Base-by-base conservation (phyloP, 2,888 invertebrate genomes). In the Temnothorax ravouxi region DNA sequence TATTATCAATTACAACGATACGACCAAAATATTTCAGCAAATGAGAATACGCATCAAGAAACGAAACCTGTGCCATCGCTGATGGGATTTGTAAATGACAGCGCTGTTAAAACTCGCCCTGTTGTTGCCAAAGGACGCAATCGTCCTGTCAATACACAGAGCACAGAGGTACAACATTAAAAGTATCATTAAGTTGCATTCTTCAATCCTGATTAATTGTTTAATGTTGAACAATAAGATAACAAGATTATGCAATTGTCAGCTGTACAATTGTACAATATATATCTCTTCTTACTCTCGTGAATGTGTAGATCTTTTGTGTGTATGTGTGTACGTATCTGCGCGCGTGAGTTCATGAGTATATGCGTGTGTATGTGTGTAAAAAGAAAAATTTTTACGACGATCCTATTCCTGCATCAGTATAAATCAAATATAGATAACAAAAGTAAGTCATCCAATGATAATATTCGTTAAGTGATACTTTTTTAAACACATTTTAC, bases 121-220 rank as follows among this genome's bases (percentile, higher is more conserved):
- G 74, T 87, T 81, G 77, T 89, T 76, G 83, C 84, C 54, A 91
- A 91, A 83, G 92, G 92, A 86, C 91, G 92, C 84, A 90, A 88
- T 83, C 92, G 93, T 80, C 88, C 92, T 83, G 71, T 91, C 80
- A 89, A 89, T 91, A 84, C 90, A 79, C 93, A 93, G 88, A 84
- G 92, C 83, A 91, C 93, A 90, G 94, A 94, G 94, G 94, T 94
- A 94, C 91, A 93, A 81, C 88, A 92, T 82, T 92, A 90, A 91
- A 89, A 84, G 71, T 88, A 86, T 82, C 54, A 47, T 34, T 75
- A 72, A 76, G 59, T 66, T 86, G 81, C 83, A 86, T 84, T 82
- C 71, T 18, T 34, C 6, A 34, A 1, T 71, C 6, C 34, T 25
- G 9, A 11, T 66, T 18, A 25, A 66, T 66, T 66, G 29, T 0